Conservation (phyloP, 2,888 invertebrate species). For the Panzeria rudis region DNA sequence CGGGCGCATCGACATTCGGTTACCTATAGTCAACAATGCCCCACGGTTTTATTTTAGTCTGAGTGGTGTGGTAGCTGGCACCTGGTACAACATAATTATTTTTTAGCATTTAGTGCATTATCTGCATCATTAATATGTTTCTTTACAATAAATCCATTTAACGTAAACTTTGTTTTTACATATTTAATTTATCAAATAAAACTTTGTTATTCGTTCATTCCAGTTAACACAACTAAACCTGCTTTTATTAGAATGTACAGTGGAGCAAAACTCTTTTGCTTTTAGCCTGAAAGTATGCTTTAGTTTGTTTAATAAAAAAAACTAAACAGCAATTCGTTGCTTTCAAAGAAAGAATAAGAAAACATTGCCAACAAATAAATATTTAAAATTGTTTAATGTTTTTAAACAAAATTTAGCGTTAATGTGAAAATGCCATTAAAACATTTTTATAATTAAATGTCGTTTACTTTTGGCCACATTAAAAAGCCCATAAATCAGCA, state of each 20-base stretch:
- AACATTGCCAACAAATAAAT: not conserved
- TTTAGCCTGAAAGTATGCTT: constrained; percentile 59
- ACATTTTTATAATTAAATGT: constrained; percentile 83
- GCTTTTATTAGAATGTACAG: not conserved
- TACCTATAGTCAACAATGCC: too few relatives aligned
- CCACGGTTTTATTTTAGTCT: too few relatives aligned
- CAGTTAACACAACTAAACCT: not conserved
- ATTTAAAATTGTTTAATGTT: constrained; percentile 28
- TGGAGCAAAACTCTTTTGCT: not conserved
- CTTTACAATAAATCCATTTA: too few relatives aligned
- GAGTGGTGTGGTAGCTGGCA: too few relatives aligned
- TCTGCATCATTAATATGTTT: too few relatives aligned
- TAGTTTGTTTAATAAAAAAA: constrained; percentile 8
- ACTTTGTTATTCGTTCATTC: too few relatives aligned
- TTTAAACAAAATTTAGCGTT: constrained; percentile 77
- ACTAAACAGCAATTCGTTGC: not conserved
- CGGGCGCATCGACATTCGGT: too few relatives aligned
- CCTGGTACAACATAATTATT: too few relatives aligned
- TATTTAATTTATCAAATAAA: too few relatives aligned
- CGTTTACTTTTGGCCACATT: constrained; percentile 83
- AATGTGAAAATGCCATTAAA: constrained; percentile 83
- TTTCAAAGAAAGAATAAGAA: not conserved
- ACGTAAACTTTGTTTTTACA: too few relatives aligned
- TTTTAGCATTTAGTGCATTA: too few relatives aligned
- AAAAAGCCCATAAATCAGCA: constrained; percentile 83